Evolutionary conservation across 2,113 vertebrate species (phyloP), one percentile per base, ranked within the genome.

Genomic region (Bagarius yarrelli): DNA sequence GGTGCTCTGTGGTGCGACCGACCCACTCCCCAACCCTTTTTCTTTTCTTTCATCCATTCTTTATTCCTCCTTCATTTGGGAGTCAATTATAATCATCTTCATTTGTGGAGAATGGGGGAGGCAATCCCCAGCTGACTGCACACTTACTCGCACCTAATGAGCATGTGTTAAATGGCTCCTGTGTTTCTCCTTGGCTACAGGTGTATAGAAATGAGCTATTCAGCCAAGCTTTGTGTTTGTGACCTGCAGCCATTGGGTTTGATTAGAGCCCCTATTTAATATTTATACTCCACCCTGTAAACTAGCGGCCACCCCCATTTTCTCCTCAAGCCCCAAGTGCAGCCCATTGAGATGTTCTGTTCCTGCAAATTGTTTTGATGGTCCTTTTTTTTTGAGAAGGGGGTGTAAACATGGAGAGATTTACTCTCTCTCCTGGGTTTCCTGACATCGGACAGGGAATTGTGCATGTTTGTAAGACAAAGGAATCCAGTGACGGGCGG

Each of bases 311-410:
- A 36, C 61, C 57, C 76, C 81, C 14, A 14, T 70, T 53, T 76
- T 73, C 83, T 80, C 80, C 84, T 85, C 84, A 87, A 74, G 60
- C 77, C 66, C 66, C 56, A 69, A 50, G 82, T 83, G 73, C 25
- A 72, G 69, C 82, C 83, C 87, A 85, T 87, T 85, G 87, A 86
- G 87, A 87, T 81, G 78, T 87, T 82, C 80, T 25, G 83, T 85
- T 82, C 57, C 77, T 74, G 78, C 85, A 88, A 88, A 88, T 86
- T 82, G 83, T 86, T 87, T 84, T 87, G 87, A 88, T 88, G 84
- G 86, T 27, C 85, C 82, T 79, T 83, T 82, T 84, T 81, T 86
- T 85, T 83, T 59, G 64, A 59, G 30, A 19, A 57, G 30, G 27
- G 34, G 44, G 70, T 69, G 67, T 82, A 74, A 83, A 83, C 76